phyloP scores from a whole-genome alignment of 2,797 vertebrate species.

The Nannoperca obscura region DNA sequence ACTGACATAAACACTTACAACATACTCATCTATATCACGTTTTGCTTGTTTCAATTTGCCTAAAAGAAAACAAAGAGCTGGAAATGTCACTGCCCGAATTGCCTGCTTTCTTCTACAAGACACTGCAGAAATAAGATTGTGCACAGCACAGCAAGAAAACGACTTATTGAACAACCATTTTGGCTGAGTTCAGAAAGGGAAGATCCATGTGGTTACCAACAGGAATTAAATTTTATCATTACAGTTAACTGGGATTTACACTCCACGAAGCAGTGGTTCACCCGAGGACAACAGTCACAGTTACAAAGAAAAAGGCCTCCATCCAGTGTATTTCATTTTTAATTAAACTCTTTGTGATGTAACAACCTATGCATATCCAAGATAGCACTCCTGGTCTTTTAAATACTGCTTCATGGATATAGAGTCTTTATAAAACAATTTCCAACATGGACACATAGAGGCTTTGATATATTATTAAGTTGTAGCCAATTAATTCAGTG shows the following conservation, averaged over 20 bases:
- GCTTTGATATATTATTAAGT: neutral
- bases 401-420: neutral
- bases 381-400: neutral
- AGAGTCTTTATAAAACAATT: neutral
- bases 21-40: neutral
- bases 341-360: slow-evolving; percentile 9
- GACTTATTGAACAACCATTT: slow-evolving; percentile 39
- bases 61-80: slow-evolving; percentile 13
- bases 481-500: neutral
- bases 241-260: slow-evolving; percentile 40
- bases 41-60: neutral
- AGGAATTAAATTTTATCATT: slow-evolving; percentile 51
- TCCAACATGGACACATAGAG: neutral
- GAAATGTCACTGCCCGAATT: neutral
- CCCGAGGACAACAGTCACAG: slow-evolving; percentile 32
- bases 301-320: slow-evolving; percentile 15
- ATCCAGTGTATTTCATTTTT: neutral
- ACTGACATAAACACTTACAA: neutral
- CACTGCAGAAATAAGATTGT: slow-evolving; percentile 31
- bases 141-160: slow-evolving; percentile 48
- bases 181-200: slow-evolving; percentile 31
- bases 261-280: slow-evolving; percentile 32
- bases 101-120: slow-evolving; percentile 19
- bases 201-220: slow-evolving; percentile 35
- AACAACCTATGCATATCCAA: neutral